Base-by-base conservation (phyloP, 92 coral and sea anemone genomes). In the Chrysogorgia sp. region DNA sequence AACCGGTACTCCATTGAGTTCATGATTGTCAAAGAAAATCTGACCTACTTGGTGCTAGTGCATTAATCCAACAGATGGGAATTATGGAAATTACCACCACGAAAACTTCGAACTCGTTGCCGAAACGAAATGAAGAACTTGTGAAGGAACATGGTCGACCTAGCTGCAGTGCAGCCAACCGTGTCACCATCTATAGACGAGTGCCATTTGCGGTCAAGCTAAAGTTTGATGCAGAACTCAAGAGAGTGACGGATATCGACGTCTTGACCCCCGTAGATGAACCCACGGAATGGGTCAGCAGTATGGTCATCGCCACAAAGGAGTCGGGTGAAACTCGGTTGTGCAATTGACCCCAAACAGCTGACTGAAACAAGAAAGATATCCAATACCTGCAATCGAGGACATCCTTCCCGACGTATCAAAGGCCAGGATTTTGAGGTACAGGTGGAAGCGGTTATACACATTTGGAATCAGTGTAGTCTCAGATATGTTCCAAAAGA, bases 401-500 rank as follows among this genome's bases (percentile, higher is more conserved):
- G 85, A 88, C 40, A 74, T 85, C 19, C 71, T 88, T 0, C 88
- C 92, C 3, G 79, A 50, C 25, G 83, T 84, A 15, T 33, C 87
- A 17, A 33, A 55, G 20, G 90, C 90, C n/a, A 76, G 77, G 65
- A 79, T 85, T 25, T 76, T 85, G n/a, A n/a, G n/a, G n/a, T n/a
- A n/a, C n/a, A n/a, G n/a, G n/a, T n/a, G n/a, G n/a, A n/a, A n/a
- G n/a, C n/a, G n/a, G n/a, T n/a, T n/a, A n/a, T n/a, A n/a, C n/a
- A n/a, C n/a, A n/a, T n/a, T n/a, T n/a, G n/a, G n/a, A n/a, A n/a
- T n/a, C n/a, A n/a, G n/a, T n/a, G n/a, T n/a, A n/a, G n/a, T n/a
- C 84, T 58, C 78, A 22, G 84, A 88, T 35, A 83, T 82, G 15
- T 82, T 86, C 40, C 87, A 88, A 41, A 85, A 85, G 81, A 62